These are phyloP conservation scores for Enteromius afrohamiltoni DNA, from an alignment of 2,797 vertebrate species.

Conservation along the genomic window DNA sequence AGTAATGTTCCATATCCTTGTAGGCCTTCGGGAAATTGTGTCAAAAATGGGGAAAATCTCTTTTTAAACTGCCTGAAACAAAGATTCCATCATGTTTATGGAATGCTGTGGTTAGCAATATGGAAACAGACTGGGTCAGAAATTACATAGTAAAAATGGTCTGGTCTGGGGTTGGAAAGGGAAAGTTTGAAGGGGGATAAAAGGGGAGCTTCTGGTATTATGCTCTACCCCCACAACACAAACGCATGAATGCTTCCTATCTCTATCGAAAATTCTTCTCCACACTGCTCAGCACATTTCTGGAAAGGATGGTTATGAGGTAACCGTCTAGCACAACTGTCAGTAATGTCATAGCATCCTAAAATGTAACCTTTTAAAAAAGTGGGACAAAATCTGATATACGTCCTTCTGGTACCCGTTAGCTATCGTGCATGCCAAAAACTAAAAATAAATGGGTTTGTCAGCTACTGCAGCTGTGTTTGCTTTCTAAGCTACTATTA, in stretches of 20 bases:
- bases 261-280: constrained; percentile 50
- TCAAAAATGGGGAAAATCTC: constrained; percentile 73
- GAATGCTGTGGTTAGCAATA: constrained; percentile 82
- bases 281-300: constrained; percentile 71
- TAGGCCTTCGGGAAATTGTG: constrained; percentile 71
- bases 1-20: constrained; percentile 69
- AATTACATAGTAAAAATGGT: constrained; percentile 76
- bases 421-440: constrained; percentile 32
- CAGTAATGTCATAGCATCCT: constrained; percentile 64
- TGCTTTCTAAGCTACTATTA: constrained; percentile 43
- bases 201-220: constrained; percentile 79
- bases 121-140: constrained; percentile 79
- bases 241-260: constrained; percentile 54
- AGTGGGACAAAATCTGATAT: constrained; percentile 32
- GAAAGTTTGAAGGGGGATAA: constrained; percentile 70
- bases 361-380: constrained; percentile 54
- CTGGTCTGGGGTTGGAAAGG: constrained; percentile 65
- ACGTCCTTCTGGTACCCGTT: constrained; percentile 34
- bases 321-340: constrained; percentile 65
- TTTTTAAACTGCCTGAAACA: constrained; percentile 72
- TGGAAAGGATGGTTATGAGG: constrained; percentile 68
- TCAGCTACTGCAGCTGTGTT: constrained; percentile 41
- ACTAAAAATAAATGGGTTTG: constrained; percentile 50
- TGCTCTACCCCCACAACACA: constrained; percentile 60
- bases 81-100: constrained; percentile 86